Evolutionary conservation across 2,888 invertebrate species (phyloP), one percentile per base, ranked within the genome.

Genomic region (Andrena marginata): DNA sequence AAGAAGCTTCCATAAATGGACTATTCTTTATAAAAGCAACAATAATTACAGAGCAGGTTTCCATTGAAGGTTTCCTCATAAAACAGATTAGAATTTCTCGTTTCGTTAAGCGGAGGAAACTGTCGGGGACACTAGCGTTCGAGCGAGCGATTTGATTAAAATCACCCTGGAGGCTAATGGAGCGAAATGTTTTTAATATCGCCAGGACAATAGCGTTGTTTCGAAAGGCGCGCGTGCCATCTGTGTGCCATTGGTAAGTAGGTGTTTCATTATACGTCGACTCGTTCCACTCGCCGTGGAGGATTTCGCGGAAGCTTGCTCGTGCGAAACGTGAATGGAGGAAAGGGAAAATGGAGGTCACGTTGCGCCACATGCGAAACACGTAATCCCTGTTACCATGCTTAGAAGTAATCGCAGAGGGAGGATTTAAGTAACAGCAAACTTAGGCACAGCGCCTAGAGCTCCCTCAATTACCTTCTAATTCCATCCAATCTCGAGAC

Each of bases 231-330:
- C 8, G 10, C 10, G 13, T 13, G 10, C 26, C 20, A 56, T 26
- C 23, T 8, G 1, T 10, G 23, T 23, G 16, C 42, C 42, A 42
- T 13, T 42, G 13, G 16, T 20, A 56, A 56, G 10, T 56, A 13
- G 56, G 23, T n/a, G 63, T 23, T 35, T 33, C 35, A 42, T 51
- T 26, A 33, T 33, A 23, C 63, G 63, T 64, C 23, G 72, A 72
- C 33, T 51, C 20, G 51, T 72, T 56, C 29, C 63, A 72, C 72
- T 72, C 7, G 26, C 2, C 13, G 26, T 0, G 0, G 5, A 35
- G 48, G 16, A 10, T 20, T 2, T 20, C 20, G 20, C n/a, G 20
- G 20, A 56, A 56, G 10, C 23, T 23, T 56, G 26, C 23, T 6
- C 4, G 20, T 10, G 23, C 8, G 23, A 26, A 56, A 56, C 23